Base-by-base conservation (phyloP, 1,140 invertebrate genomes). In the Drosophila sturtevanti region DNA sequence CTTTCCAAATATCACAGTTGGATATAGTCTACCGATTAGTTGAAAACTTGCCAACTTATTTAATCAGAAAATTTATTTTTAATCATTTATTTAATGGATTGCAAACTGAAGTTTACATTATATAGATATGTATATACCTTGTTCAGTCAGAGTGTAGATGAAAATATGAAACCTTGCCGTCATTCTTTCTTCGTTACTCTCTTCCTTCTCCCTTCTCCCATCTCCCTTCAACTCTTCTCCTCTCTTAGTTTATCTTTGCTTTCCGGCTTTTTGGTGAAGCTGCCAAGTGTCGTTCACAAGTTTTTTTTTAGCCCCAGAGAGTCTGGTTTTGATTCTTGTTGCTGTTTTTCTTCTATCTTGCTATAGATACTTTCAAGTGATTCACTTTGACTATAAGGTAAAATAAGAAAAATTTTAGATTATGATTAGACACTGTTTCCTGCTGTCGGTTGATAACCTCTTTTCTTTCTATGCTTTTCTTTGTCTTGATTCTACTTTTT, bases 361-460 rank as follows among this genome's bases (percentile, higher is more conserved):
- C 44, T 31, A 16, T 54, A 54, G 41, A 65, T 73, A 73, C 65
- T 51, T 24, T 5, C 6, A 35, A 64, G 54, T 74, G 69, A 74
- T 72, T 74, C 56, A 72, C 59, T 59, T 12, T 31, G 52, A 14
- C 64, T 16, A 37, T 70, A 59, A 58, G 38, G 51, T 14, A 41
- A 41, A 44, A 0, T 2, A 44, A 21, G n/a, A 44, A 44, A 9
- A 16, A 48, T 48, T 16, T 14, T 48, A 48, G 41, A 48, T 48
- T 48, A 48, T 48, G 41, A 48, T 48, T 48, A 48, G 41, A 48
- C 41, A 21, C 16, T 48, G 41, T 18, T 48, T 48, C 41, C 41
- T 48, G 41, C 9, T 48, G 41, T 48, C 41, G 41, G 41, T 48
- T 48, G 41, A 48, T 48, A 48, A 48, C 41, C 41, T 48, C 5